phyloP scores from a whole-genome alignment of 2,888 invertebrate genomes.

The Agrochola macilenta region DNA sequence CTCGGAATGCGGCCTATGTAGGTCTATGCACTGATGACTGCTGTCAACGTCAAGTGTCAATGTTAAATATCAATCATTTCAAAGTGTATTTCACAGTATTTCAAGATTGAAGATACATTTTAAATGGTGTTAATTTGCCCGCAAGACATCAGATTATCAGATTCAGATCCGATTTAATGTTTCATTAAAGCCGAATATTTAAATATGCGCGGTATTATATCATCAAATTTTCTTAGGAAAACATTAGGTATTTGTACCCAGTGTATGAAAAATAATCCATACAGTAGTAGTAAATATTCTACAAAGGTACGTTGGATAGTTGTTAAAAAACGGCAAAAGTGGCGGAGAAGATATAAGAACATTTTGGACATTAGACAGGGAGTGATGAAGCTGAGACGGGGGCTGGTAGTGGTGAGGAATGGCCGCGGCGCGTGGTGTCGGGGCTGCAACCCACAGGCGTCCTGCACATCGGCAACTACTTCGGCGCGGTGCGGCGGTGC shows the following conservation, averaged over 20 bases:
- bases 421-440: slow-evolving; percentile 94
- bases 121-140: too few relatives aligned
- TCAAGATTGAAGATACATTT: too few relatives aligned
- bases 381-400: slow-evolving; percentile 22
- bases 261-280: slow-evolving; percentile 23
- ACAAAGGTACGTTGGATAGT: slow-evolving; percentile 50
- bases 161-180: background rate
- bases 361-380: slow-evolving; percentile 48
- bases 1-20: too few relatives aligned
- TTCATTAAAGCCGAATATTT: background rate
- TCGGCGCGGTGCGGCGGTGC: slow-evolving; percentile 97
- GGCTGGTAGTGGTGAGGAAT: slow-evolving; percentile 67
- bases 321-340: background rate
- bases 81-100: too few relatives aligned
- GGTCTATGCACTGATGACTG: too few relatives aligned
- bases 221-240: slow-evolving; percentile 28
- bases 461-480: slow-evolving; percentile 98
- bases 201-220: slow-evolving; percentile 29
- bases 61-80: too few relatives aligned
- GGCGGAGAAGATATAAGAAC: slow-evolving; percentile 15
- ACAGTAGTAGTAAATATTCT: slow-evolving; percentile 35
- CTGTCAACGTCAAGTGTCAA: too few relatives aligned
- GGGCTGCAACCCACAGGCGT: slow-evolving; percentile 99
- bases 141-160: too few relatives aligned
- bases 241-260: slow-evolving; percentile 18